These are phyloP conservation scores for Pteropus alecto DNA, from an alignment of 2,113 vertebrate genomes.

Conservation along the genomic window DNA sequence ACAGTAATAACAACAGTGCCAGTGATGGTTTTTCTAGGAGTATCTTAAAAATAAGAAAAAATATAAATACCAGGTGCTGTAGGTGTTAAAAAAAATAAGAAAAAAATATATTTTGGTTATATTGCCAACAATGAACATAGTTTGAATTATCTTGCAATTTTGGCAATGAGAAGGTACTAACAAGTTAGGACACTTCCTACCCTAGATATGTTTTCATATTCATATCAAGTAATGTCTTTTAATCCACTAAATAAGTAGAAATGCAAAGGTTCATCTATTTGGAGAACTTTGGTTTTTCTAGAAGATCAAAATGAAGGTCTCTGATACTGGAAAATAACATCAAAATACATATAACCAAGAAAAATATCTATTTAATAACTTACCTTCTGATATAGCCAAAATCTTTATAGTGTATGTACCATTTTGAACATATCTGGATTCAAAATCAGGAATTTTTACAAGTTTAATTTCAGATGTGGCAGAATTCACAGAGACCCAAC, in stretches of 20 bases:
- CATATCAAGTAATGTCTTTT: not conserved
- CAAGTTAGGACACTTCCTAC: not conserved
- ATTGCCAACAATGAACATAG: not conserved
- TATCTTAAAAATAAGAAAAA: slow-evolving; percentile 75
- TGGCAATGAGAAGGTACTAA: not conserved
- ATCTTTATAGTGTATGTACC: slow-evolving; percentile 84
- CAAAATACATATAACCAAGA: not conserved
- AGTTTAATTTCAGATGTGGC: slow-evolving; percentile 84
- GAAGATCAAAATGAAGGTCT: not conserved
- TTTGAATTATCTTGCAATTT: not conserved
- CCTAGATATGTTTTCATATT: not conserved
- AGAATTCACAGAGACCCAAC: slow-evolving; percentile 82
- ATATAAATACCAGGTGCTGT: not conserved
- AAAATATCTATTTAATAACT: slow-evolving; percentile 27
- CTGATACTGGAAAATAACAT: not conserved
- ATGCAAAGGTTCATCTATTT: not conserved
- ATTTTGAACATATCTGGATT: slow-evolving; percentile 82
- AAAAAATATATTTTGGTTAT: not conserved
- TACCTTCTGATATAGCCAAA: slow-evolving; percentile 83
- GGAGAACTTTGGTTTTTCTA: not conserved
- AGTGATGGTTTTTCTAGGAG: slow-evolving; percentile 88
- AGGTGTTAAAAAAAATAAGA: not conserved
- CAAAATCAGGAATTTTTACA: slow-evolving; percentile 80
- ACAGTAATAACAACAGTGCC: slow-evolving; percentile 90
- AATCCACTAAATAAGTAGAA: not conserved